These are phyloP conservation scores for Calcarius lapponicus DNA, from an alignment of 2,797 vertebrate genomes.

Conservation along the genomic window DNA sequence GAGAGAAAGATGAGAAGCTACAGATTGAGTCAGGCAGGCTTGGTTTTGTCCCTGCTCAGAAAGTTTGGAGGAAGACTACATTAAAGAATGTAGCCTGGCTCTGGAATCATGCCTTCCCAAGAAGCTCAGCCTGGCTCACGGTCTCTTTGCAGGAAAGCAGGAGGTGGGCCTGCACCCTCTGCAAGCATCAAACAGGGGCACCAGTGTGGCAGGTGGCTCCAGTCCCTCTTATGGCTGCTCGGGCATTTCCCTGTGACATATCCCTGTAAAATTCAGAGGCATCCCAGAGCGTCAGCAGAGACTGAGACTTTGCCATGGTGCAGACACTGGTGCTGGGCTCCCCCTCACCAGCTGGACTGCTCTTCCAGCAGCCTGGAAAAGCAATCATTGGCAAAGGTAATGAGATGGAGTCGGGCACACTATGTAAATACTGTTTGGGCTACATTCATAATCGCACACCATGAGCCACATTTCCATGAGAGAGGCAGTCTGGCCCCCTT, in stretches of 20 bases:
- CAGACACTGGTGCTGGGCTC: background rate
- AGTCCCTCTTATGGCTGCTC: fast-evolving
- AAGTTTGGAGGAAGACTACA: background rate
- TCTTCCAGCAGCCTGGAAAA: background rate
- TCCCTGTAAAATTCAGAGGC: background rate
- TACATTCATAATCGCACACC: background rate
- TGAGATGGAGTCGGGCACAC: background rate
- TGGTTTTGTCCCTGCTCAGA: background rate
- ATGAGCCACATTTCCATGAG: background rate
- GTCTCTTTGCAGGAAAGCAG: background rate
- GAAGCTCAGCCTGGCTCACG: background rate
- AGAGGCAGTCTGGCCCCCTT: slow-evolving; percentile 11
- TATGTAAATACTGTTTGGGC: slow-evolving; percentile 20
- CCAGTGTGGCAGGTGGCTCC: fast-evolving
- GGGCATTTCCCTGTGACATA: background rate
- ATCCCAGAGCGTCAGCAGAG: background rate
- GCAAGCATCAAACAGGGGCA: fast-evolving
- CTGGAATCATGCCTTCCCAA: background rate
- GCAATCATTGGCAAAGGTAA: background rate
- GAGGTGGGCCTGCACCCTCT: background rate
- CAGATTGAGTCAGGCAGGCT: background rate
- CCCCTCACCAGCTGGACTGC: background rate
- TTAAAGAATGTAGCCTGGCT: background rate
- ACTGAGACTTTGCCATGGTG: background rate
- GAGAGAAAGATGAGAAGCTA: background rate